Evolutionary conservation across 1,140 invertebrate species (phyloP).

Genomic region (Zaprionus ornatus): DNA sequence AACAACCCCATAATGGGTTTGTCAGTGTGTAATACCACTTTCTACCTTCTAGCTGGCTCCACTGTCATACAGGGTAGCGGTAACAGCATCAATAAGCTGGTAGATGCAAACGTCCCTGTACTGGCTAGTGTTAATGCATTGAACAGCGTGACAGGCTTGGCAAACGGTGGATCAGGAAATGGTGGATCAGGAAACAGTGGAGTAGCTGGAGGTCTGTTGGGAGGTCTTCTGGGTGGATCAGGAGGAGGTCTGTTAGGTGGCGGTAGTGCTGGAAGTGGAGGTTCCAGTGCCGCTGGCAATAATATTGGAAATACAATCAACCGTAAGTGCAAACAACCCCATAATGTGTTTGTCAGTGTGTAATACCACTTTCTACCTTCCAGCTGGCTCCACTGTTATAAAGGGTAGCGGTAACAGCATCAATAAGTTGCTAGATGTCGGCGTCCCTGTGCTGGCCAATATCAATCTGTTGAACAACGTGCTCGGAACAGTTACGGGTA

Average conservation of each 20-base stretch:
- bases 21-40: no score
- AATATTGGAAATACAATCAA: neutral
- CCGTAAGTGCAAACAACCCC: neutral
- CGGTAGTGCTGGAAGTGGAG: conserved; percentile 13
- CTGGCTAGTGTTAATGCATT: neutral
- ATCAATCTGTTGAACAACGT: neutral
- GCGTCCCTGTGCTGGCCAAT: neutral
- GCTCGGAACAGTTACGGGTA: neutral
- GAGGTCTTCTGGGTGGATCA: conserved; percentile 3
- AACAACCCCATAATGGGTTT: no score
- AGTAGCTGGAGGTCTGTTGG: neutral
- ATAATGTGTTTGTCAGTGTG: no score
- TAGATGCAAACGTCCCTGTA: neutral
- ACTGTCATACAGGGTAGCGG: neutral
- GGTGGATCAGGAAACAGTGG: neutral
- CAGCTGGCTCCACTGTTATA: conserved; percentile 1
- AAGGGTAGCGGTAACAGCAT: neutral
- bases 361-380: neutral
- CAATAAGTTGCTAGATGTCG: neutral
- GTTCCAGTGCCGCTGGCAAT: conserved; percentile 4
- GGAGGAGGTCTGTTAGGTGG: conserved; percentile 11
- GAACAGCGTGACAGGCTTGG: neutral
- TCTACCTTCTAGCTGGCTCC: neutral
- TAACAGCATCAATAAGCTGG: neutral
- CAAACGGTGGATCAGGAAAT: neutral